A percentile compares a stretch with the other conserved stretches of the same genome.
phyloP scores from a whole-genome alignment of 2,888 invertebrate species.

The Drosophila recens region DNA sequence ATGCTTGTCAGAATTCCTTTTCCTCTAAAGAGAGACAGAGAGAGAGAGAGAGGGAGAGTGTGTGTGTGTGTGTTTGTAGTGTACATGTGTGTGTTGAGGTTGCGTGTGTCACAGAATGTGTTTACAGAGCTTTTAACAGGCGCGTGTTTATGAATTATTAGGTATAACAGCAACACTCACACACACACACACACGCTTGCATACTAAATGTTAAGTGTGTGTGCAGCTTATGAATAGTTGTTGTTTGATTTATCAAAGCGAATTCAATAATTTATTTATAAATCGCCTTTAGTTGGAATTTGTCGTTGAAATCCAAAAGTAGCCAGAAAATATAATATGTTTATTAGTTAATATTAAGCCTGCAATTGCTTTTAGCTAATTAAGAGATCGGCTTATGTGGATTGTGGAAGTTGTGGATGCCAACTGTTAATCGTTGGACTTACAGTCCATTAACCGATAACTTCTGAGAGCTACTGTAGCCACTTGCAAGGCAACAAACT shows the following conservation, averaged over 20 bases:
- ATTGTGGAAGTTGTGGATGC: constrained; percentile 2
- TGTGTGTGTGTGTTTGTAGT: constrained; percentile 20
- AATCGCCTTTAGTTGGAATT: background rate
- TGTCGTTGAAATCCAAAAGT: background rate
- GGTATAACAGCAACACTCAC: constrained; percentile 15
- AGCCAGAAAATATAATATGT: constrained; percentile 23
- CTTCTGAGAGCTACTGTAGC: constrained; percentile 1
- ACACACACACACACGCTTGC: constrained; percentile 1
- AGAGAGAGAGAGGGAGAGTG: constrained; percentile 13
- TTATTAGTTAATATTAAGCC: constrained; percentile 15
- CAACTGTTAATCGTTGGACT: background rate
- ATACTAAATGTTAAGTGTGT: constrained; percentile 18
- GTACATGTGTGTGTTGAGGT: constrained; percentile 23
- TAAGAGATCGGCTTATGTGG: constrained; percentile 1
- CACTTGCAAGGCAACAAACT: constrained; percentile 2
- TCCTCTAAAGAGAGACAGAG: background rate
- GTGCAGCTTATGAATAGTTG: constrained; percentile 19
- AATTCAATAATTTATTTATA: constrained; percentile 53
- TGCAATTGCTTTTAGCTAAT: constrained; percentile 28
- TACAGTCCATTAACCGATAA: constrained; percentile 21
- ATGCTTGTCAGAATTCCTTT: constrained; percentile 25
- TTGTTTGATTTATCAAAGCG: constrained; percentile 31
- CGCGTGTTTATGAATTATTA: constrained; percentile 61
- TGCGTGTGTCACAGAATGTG: constrained; percentile 31
- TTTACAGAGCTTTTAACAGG: constrained; percentile 29